A percentile compares a stretch with the other conserved stretches of the same genome.
Evolutionary conservation across 2,888 invertebrate species (phyloP).

Genomic region (Aphidoletes aphidimyza): DNA sequence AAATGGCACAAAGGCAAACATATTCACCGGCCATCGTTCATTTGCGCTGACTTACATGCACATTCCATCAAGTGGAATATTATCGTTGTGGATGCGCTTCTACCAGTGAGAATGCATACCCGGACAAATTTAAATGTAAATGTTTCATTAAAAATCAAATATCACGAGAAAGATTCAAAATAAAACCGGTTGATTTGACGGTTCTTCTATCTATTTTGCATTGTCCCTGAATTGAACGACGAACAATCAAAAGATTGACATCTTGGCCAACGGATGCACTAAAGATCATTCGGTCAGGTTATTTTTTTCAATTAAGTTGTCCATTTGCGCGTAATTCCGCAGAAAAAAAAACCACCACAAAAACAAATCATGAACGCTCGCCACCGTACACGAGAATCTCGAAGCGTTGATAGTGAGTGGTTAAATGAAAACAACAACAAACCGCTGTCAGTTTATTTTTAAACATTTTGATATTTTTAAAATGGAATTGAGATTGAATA

Average conservation of each 20-base stretch:
- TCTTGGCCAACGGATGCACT: conserved; percentile 9
- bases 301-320: conserved; percentile 8
- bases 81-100: no score
- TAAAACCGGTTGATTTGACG: neutral
- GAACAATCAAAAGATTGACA: conserved; percentile 14
- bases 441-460: neutral
- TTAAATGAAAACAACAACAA: neutral
- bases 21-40: no score
- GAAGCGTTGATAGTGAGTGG: neutral
- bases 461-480: conserved; percentile 49
- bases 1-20: neutral
- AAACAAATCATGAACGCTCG: neutral
- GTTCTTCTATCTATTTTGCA: neutral
- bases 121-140: conserved; percentile 24
- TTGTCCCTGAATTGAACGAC: neutral
- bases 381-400: neutral
- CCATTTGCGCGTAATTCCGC: neutral
- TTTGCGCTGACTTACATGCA: no score
- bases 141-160: neutral
- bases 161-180: neutral
- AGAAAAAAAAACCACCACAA: neutral
- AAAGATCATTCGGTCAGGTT: neutral
- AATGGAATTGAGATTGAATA: neutral
- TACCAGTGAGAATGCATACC: neutral
- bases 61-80: no score